Percentiles rank a stretch among this genome's conserved stretches.
phyloP scores from a whole-genome alignment of 2,113 vertebrate species.

The Callospermophilus lateralis region DNA sequence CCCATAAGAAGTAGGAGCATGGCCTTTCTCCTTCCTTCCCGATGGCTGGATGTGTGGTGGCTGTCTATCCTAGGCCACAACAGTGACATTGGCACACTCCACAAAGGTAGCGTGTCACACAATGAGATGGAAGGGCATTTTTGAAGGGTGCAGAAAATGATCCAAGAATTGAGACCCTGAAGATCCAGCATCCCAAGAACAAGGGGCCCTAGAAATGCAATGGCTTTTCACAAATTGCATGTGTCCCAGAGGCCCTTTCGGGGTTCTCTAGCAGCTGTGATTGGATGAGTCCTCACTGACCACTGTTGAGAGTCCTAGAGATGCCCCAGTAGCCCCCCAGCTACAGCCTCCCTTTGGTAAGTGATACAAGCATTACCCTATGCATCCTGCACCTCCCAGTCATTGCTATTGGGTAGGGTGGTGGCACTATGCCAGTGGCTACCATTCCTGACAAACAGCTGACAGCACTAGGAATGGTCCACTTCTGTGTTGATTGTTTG shows the following conservation, averaged over 20 bases:
- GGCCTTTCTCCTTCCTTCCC: not conserved
- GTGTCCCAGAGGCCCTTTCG: not conserved
- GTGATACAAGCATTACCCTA: not conserved
- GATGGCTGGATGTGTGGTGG: not conserved
- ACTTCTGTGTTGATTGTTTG: not conserved
- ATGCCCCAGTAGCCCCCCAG: not conserved
- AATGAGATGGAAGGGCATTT: not conserved
- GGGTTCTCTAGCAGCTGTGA: not conserved
- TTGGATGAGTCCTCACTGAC: not conserved
- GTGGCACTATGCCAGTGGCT: not conserved
- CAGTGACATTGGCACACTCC: not conserved
- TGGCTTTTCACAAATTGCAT: not conserved
- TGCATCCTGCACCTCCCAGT: not conserved
- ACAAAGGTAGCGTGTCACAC: too few relatives aligned
- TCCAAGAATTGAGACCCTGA: not conserved
- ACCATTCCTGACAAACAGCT: not conserved
- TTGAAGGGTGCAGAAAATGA: not conserved
- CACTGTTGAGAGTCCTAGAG: not conserved
- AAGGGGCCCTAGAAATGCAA: not conserved
- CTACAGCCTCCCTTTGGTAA: not conserved
- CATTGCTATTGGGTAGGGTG: not conserved
- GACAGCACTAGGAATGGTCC: not conserved
- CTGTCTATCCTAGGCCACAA: not conserved
- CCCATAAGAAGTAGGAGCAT: not conserved
- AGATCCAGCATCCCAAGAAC: not conserved